Evolutionary conservation across 2,888 invertebrate genomes (phyloP).

Genomic region (Brachyptera putata): DNA sequence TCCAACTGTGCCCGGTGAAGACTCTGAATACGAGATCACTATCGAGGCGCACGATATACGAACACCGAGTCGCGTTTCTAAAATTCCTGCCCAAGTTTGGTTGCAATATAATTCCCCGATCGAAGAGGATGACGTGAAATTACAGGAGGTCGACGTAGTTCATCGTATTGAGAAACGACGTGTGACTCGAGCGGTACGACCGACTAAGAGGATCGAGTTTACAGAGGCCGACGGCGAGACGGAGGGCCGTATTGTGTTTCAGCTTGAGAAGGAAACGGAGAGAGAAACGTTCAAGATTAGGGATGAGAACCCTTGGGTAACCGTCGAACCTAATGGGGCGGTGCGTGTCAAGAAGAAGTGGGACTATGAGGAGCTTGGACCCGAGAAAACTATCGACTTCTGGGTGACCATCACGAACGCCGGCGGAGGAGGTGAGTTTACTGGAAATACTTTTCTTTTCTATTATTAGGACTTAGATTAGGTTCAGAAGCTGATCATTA

Average conservation of each 20-base stretch:
- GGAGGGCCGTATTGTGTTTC: constrained; percentile 83
- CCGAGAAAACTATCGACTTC: constrained; percentile 92
- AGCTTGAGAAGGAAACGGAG: constrained; percentile 86
- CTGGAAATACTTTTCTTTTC: neutral
- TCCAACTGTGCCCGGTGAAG: constrained; percentile 52
- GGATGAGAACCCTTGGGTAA: constrained; percentile 92
- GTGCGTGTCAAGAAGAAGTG: constrained; percentile 94
- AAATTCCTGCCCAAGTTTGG: constrained; percentile 68
- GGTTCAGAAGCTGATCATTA: too few relatives aligned
- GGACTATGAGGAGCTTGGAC: constrained; percentile 92
- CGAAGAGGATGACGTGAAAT: constrained; percentile 52
- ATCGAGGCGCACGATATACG: constrained; percentile 82
- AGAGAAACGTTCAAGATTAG: constrained; percentile 89
- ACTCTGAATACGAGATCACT: constrained; percentile 61
- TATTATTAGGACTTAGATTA: too few relatives aligned
- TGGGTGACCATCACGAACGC: constrained; percentile 92
- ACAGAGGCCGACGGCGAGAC: constrained; percentile 86
- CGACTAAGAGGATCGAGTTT: constrained; percentile 90
- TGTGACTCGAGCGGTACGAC: constrained; percentile 85
- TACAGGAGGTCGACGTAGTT: constrained; percentile 39
- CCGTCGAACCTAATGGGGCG: constrained; percentile 85
- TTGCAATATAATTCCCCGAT: constrained; percentile 58
- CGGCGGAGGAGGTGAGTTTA: constrained; percentile 73
- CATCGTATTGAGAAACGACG: constrained; percentile 65
- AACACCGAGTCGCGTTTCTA: constrained; percentile 65